Conservation (phyloP, 92 coral and sea anemone species). For the Muricea muricata region DNA sequence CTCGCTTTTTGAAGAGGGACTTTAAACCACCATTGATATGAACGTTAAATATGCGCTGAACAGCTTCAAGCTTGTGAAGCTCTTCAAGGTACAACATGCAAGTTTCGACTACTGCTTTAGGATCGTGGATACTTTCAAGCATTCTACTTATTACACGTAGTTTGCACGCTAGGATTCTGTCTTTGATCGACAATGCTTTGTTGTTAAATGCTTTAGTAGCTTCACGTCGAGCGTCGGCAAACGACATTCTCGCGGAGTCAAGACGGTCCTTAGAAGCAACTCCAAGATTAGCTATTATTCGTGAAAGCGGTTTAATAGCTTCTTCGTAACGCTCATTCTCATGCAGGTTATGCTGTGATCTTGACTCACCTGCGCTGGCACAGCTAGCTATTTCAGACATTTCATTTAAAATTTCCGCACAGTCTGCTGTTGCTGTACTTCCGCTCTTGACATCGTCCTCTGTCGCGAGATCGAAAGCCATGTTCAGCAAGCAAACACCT, state of each 20-base stretch:
- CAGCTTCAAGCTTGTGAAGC: conserved; percentile 50
- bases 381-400: background rate
- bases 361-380: background rate
- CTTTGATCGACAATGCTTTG: conserved; percentile 17
- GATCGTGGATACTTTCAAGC: conserved; percentile 6
- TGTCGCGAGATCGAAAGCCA: background rate
- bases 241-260: background rate
- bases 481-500: conserved; percentile 23
- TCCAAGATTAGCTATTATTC: background rate
- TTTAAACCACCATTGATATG: conserved; percentile 56
- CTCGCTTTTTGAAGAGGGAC: conserved; percentile 45
- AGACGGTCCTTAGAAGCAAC: conserved; percentile 8
- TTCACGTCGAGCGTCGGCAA: background rate
- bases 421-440: background rate
- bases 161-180: conserved; percentile 19
- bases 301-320: background rate
- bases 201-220: conserved; percentile 29
- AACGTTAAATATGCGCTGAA: conserved; percentile 42
- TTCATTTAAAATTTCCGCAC: background rate
- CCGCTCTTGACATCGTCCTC: background rate
- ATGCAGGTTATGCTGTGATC: background rate
- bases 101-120: conserved; percentile 45
- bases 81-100: conserved; percentile 59
- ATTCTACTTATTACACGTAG: conserved; percentile 14
- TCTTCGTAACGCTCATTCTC: background rate